Base-by-base conservation (phyloP, 2,888 invertebrate species). In the Drosophila putrida region DNA sequence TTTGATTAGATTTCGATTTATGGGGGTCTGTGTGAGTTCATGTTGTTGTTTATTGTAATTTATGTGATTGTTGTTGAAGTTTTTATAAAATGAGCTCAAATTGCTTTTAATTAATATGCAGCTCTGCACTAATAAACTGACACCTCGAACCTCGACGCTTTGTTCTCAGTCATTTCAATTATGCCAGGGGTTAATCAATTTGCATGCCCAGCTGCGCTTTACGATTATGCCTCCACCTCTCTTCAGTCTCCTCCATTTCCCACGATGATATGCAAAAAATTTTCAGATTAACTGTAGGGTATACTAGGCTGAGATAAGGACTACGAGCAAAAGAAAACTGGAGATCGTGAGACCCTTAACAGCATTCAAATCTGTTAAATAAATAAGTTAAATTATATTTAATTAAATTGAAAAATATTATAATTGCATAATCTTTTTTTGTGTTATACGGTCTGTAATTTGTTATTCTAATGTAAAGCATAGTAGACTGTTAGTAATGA, bases 1-100 rank as follows among this genome's bases (percentile, higher is more conserved):
- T 86, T 82, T 82, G 86, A 86, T 82, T 86, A 79, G 83, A 83
- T 83, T 83, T 80, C 73, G 64, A 77, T 80, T 80, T 77, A 82
- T 82, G 55, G 66, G 38, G 28, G 20, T 25, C 8, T 47, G 47
- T 47, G 13, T 39, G 36, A 38, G 28, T 27, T 46, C 6, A 20
- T 58, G 38, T 55, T 54, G 27, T 44, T 55, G 15, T 43, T 35
- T 55, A 35, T 35, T 28, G 15, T 6, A 10, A 20, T 31, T 39
- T 27, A 10, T 39, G 10, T 15, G 15, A 38, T 15, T 51, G 9
- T 39, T 51, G 51, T 39, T 38, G 39, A 2, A 20, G 28, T 25
- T 41, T 25, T 41, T 43, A n/a, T 8, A 25, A 51, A 38, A 38
- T 51, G 4, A 38, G 8, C 27, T n/a, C 36, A 5, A 9, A 50